Evolutionary conservation across 2,797 vertebrate species (phyloP).

Genomic region (Knipowitschia caucasica): DNA sequence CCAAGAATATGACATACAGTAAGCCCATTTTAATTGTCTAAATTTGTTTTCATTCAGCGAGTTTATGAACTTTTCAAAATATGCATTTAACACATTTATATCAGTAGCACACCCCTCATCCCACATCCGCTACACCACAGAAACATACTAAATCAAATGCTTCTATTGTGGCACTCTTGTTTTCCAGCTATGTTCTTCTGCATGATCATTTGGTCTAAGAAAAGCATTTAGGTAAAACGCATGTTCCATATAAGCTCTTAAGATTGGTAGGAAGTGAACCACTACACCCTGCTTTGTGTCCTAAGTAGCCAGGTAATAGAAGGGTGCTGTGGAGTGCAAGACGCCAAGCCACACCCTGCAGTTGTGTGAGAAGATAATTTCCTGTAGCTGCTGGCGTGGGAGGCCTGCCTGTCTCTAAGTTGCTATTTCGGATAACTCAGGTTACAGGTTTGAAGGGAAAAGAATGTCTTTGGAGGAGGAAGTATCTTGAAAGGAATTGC

Average conservation of each 20-base stretch:
- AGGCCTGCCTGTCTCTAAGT: constrained; percentile 43
- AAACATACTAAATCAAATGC: constrained; percentile 6
- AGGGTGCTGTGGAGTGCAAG: constrained; percentile 44
- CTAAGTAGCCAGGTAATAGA: constrained; percentile 45
- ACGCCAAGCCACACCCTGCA: constrained; percentile 52
- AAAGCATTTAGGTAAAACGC: constrained; percentile 25
- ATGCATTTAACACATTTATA: not conserved
- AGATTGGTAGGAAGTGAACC: constrained; percentile 39
- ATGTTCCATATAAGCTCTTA: constrained; percentile 32
- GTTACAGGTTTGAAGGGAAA: constrained; percentile 51
- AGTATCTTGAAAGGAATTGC: constrained; percentile 16
- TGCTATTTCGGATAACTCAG: constrained; percentile 63
- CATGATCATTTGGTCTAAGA: constrained; percentile 24
- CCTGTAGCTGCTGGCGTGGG: constrained; percentile 55
- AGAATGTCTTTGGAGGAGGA: constrained; percentile 26
- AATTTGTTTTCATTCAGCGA: not conserved
- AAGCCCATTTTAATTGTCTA: too few species aligned
- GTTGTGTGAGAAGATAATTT: constrained; percentile 57
- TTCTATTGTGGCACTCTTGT: constrained; percentile 10
- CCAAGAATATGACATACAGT: too few species aligned
- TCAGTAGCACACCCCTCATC: not conserved
- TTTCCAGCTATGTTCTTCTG: constrained; percentile 26
- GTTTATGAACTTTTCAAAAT: not conserved
- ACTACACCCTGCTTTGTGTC: constrained; percentile 47
- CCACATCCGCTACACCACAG: not conserved